A percentile compares a stretch with the other conserved stretches of the same genome.
phyloP scores from a whole-genome alignment of 2,113 vertebrate genomes.

The Coreoperca whiteheadi region DNA sequence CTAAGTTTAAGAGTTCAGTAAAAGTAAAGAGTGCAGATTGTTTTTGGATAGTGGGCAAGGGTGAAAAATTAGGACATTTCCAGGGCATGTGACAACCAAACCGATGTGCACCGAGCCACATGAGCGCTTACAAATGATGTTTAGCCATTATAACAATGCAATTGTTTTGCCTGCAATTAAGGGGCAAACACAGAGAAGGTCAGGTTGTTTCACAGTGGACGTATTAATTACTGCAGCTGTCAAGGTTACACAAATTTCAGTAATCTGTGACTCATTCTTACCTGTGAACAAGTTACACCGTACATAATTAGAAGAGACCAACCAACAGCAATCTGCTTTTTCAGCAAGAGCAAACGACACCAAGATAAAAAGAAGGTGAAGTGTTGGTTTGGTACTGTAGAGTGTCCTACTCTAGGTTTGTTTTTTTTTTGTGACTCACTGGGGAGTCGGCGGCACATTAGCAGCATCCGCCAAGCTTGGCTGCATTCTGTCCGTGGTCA shows the following conservation, averaged over 20 bases:
- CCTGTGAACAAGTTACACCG: too few relatives aligned
- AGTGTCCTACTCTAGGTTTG: constrained; percentile 2
- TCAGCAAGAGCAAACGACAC: not conserved
- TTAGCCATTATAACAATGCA: not conserved
- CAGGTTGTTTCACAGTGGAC: not conserved
- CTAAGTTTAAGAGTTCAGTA: constrained; percentile 15
- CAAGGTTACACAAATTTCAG: not conserved
- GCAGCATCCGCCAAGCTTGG: constrained; percentile 35
- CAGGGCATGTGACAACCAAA: constrained; percentile 12
- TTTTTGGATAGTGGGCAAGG: not conserved
- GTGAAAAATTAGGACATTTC: not conserved
- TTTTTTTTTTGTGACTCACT: constrained; percentile 14
- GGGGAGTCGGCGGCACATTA: constrained; percentile 46
- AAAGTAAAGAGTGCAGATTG: not conserved
- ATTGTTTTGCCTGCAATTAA: not conserved
- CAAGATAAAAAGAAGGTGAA: not conserved
- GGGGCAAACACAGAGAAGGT: not conserved
- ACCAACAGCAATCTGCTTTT: not conserved
- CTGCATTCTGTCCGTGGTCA: constrained; percentile 35
- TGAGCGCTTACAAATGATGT: not conserved
- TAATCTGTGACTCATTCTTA: not conserved
- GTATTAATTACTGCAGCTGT: not conserved
- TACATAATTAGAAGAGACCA: not conserved
- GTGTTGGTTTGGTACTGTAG: not conserved
- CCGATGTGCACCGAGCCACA: not conserved